A percentile compares a stretch with the other conserved stretches of the same genome.
Conservation (phyloP, 2,888 invertebrate genomes). For the Ctena decussata region DNA sequence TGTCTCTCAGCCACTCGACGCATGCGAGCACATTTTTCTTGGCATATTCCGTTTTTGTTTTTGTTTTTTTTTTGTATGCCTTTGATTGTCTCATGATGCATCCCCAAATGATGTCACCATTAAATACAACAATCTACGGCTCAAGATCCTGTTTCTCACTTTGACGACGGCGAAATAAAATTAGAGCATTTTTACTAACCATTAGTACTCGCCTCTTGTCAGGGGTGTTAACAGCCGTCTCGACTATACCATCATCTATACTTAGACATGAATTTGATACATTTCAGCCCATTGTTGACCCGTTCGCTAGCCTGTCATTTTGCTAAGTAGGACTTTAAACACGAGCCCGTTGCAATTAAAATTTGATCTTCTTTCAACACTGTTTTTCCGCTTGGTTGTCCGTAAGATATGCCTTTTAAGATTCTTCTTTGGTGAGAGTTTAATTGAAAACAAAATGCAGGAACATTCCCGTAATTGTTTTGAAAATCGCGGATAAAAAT, state of each 20-base stretch:
- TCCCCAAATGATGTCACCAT: neutral
- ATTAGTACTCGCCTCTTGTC: neutral
- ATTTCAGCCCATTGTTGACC: constrained; percentile 45
- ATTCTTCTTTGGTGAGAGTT: neutral
- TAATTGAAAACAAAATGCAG: too few relatives aligned
- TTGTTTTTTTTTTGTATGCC: too few relatives aligned
- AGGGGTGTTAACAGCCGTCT: neutral
- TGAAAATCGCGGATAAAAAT: too few relatives aligned
- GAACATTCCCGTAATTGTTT: too few relatives aligned
- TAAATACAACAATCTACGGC: neutral
- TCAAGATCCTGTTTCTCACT: neutral
- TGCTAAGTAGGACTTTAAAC: constrained; percentile 42
- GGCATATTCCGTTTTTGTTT: too few relatives aligned
- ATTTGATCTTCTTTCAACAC: constrained; percentile 26
- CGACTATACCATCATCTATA: neutral
- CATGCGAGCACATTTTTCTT: too few relatives aligned
- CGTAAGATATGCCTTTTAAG: neutral
- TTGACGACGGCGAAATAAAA: neutral
- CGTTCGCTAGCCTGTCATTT: constrained; percentile 8
- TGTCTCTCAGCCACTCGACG: too few relatives aligned
- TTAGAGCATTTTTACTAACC: neutral
- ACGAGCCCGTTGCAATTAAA: constrained; percentile 62
- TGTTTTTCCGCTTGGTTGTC: neutral
- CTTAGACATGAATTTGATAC: constrained; percentile 56
- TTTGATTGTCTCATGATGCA: too few relatives aligned